A percentile compares a stretch with the other conserved stretches of the same genome.
Conservation (phyloP, 2,888 invertebrate genomes). For the Sinohyriopsis cumingii region DNA sequence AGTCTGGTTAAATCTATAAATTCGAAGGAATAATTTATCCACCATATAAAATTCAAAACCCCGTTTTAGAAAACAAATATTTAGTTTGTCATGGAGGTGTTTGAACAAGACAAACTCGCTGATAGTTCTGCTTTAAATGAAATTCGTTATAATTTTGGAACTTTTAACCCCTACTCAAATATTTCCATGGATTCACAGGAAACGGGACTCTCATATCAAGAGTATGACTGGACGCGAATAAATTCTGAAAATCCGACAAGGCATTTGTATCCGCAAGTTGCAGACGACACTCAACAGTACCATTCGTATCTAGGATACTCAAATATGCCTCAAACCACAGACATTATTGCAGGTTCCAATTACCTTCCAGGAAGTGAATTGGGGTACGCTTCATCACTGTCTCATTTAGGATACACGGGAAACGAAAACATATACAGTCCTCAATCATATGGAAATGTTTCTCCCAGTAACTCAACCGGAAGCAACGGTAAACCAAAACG, state of each 20-base stretch:
- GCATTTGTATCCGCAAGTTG: slow-evolving; percentile 20
- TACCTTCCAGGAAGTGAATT: slow-evolving; percentile 29
- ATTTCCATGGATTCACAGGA: slow-evolving; percentile 11
- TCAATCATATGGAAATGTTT: slow-evolving; percentile 18
- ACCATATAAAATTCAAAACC: too few relatives aligned
- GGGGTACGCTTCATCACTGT: slow-evolving; percentile 23
- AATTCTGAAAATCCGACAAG: slow-evolving; percentile 7
- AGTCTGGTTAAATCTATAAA: too few relatives aligned
- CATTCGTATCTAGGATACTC: slow-evolving; percentile 38
- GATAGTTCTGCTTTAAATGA: too few relatives aligned
- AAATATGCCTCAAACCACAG: slow-evolving; percentile 18
- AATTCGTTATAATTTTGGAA: too few relatives aligned
- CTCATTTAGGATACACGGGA: slow-evolving; percentile 26
- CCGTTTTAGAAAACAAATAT: too few relatives aligned
- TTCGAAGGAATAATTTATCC: too few relatives aligned
- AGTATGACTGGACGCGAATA: slow-evolving; percentile 27
- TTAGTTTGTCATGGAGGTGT: too few relatives aligned
- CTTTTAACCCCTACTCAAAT: slow-evolving; percentile 13
- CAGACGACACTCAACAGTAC: slow-evolving; percentile 26
- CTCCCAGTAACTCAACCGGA: slow-evolving; percentile 17
- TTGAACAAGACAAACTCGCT: too few relatives aligned
- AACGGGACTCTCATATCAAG: slow-evolving; percentile 18
- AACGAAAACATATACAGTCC: slow-evolving; percentile 23
- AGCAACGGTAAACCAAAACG: slow-evolving; percentile 54
- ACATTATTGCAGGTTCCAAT: slow-evolving; percentile 16